These are phyloP conservation scores for Botrylloides violaceus DNA, from an alignment of 23 tunicate genomes.

Conservation along the genomic window DNA sequence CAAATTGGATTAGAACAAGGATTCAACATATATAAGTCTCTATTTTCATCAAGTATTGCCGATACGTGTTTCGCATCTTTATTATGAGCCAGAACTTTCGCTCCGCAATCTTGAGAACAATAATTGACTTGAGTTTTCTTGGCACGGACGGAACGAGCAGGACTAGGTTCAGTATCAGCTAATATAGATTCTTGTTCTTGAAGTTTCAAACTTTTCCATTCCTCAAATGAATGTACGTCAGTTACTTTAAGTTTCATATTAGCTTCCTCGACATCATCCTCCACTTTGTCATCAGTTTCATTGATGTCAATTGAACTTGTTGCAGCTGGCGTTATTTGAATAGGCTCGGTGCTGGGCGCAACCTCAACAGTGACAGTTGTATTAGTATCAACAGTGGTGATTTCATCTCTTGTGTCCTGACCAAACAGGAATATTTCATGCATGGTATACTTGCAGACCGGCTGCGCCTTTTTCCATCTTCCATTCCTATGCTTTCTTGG, in stretches of 20 bases:
- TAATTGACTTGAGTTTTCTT: constrained; percentile 92
- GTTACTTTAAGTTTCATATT: constrained; percentile 48
- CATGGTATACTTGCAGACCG: neutral
- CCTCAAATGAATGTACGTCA: constrained; percentile 84
- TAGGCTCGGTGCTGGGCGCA: neutral
- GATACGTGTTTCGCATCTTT: constrained; percentile 70
- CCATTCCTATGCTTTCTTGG: neutral
- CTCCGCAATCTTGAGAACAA: constrained; percentile 92
- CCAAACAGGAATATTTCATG: constrained; percentile 15
- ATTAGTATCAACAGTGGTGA: neutral
- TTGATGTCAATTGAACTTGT: neutral
- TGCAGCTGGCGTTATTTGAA: neutral
- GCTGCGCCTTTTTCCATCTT: neutral
- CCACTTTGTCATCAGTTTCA: neutral
- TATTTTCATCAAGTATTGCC: constrained; percentile 81
- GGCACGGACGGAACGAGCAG: constrained; percentile 41
- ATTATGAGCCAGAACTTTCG: constrained; percentile 67
- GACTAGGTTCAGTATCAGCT: constrained; percentile 17
- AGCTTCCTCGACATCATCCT: constrained; percentile 24
- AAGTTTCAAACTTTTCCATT: constrained; percentile 88
- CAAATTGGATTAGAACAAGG: constrained; percentile 71
- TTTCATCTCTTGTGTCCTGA: neutral
- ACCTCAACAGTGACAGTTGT: neutral
- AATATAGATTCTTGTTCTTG: constrained; percentile 53
- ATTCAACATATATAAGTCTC: constrained; percentile 85